phyloP scores from a whole-genome alignment of 30 jellyfish, hydroid and myxozoan species.

The Aurelia aurita complex sp. Pacific region DNA sequence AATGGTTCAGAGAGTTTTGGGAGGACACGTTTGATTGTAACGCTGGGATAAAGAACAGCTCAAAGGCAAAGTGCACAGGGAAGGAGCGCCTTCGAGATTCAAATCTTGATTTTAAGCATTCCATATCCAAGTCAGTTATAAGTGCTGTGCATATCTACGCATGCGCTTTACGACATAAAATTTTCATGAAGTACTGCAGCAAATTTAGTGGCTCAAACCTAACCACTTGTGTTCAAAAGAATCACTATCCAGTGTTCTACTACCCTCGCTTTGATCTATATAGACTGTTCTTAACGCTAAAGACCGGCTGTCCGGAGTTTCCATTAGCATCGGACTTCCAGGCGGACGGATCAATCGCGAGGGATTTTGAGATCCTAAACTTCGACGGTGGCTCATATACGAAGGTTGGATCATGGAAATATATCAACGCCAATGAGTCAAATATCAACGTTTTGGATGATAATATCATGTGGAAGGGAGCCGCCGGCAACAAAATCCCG shows the following conservation, averaged over 20 bases:
- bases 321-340: not conserved
- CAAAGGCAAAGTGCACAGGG: constrained; percentile 25
- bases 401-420: constrained; percentile 9
- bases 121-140: constrained; percentile 6
- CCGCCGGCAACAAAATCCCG: not conserved
- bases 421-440: not conserved
- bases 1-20: constrained; percentile 76
- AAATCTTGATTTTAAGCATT: not conserved
- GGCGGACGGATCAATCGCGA: not conserved
- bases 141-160: constrained; percentile 33
- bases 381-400: not conserved
- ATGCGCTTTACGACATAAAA: not conserved
- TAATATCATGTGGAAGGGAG: not conserved
- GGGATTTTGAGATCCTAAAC: constrained; percentile 9
- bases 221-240: not conserved
- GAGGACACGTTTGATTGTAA: constrained; percentile 41
- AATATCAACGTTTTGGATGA: not conserved
- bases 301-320: constrained; percentile 5
- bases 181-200: constrained; percentile 8
- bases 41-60: not conserved
- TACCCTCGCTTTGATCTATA: not conserved
- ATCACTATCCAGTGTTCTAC: not conserved
- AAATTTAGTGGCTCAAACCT: not conserved
- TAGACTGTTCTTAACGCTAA: not conserved
- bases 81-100: constrained; percentile 10